Percentiles rank a stretch among this genome's conserved stretches.
Evolutionary conservation across 2,797 vertebrate species (phyloP).

Genomic region (Chrysocyon brachyurus): DNA sequence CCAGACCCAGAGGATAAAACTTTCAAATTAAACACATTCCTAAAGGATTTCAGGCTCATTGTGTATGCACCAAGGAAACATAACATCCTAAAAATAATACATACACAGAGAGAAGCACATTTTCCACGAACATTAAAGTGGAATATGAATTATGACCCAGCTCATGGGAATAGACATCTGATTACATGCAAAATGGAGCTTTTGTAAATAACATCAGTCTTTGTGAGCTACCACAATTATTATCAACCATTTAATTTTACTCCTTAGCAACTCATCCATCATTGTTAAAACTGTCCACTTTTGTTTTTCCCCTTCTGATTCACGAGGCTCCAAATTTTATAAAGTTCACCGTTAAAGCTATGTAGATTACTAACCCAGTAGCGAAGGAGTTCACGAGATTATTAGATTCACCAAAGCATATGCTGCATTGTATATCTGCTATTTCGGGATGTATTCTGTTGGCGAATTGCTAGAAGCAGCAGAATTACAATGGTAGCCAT

Average conservation of each 20-base stretch:
- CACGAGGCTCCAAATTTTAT: constrained; percentile 77
- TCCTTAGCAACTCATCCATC: constrained; percentile 82
- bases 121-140: constrained; percentile 95
- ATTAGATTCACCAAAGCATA: constrained; percentile 80
- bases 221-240: constrained; percentile 89
- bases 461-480: constrained; percentile 75
- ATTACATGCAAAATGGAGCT: constrained; percentile 95
- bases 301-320: constrained; percentile 66
- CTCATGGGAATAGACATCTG: constrained; percentile 96
- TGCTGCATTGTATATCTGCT: constrained; percentile 64
- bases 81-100: constrained; percentile 99
- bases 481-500: constrained; percentile 73
- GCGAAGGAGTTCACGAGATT: constrained; percentile 73
- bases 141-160: constrained; percentile 95
- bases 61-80: constrained; percentile 97
- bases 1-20: constrained; percentile 99
- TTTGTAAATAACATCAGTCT: constrained; percentile 96
- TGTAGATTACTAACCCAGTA: constrained; percentile 72
- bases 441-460: constrained; percentile 65
- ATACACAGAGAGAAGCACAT: constrained; percentile 94
- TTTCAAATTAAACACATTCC: constrained; percentile 99
- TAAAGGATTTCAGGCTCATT: constrained; percentile 98
- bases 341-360: constrained; percentile 73
- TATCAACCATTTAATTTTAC: constrained; percentile 86
- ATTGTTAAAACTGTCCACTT: constrained; percentile 82